These are phyloP conservation scores for Tetrao urogallus DNA, from an alignment of 2,113 vertebrate species.

Conservation along the genomic window DNA sequence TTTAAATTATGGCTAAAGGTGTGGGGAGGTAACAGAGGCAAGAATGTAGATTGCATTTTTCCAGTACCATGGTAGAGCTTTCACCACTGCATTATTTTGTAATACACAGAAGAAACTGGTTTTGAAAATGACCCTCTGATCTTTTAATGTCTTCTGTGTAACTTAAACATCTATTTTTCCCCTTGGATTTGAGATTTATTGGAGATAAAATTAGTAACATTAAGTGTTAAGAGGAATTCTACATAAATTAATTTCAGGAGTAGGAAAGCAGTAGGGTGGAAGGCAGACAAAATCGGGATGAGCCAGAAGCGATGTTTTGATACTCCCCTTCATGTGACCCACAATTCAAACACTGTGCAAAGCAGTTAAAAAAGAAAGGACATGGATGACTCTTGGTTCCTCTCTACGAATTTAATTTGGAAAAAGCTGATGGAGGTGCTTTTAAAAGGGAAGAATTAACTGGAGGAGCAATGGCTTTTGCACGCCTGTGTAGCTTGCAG, in stretches of 20 bases:
- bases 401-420: background rate
- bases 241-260: background rate
- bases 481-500: background rate
- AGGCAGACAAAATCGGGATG: background rate
- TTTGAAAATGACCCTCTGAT: background rate
- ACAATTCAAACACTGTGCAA: accelerated
- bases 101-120: background rate
- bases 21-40: no score
- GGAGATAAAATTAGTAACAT: background rate
- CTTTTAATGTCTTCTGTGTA: background rate
- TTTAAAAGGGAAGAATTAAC: constrained; percentile 1
- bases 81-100: background rate
- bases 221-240: background rate
- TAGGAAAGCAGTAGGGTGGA: background rate
- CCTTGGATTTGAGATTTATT: background rate
- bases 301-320: background rate
- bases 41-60: no score
- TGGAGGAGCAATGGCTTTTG: constrained; percentile 23
- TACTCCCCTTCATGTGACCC: background rate
- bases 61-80: background rate
- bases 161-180: background rate
- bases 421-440: background rate
- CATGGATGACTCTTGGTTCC: background rate
- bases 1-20: background rate
- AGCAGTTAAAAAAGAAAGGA: background rate